These are phyloP conservation scores for Acrocyrtus sp. DNA, from an alignment of 2,888 invertebrate genomes.

Conservation along the genomic window DNA sequence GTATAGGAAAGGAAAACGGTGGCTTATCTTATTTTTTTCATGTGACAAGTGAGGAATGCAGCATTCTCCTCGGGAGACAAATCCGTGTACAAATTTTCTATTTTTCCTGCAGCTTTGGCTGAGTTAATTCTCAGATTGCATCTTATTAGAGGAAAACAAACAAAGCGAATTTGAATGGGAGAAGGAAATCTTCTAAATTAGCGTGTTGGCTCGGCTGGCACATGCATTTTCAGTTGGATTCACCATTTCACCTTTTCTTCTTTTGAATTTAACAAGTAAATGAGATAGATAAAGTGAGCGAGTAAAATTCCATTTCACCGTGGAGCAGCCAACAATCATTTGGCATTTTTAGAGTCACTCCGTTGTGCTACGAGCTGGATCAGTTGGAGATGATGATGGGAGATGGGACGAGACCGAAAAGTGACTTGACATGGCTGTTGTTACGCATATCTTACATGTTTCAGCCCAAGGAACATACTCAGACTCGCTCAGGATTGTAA, in stretches of 20 bases:
- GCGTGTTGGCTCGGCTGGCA: too few relatives aligned
- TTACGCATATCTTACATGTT: background rate
- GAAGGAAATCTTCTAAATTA: too few relatives aligned
- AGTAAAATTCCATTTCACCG: constrained; percentile 34
- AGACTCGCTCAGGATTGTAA: constrained; percentile 19
- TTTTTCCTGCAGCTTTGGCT: too few relatives aligned
- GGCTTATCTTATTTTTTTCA: constrained; percentile 31
- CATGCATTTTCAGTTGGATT: too few relatives aligned
- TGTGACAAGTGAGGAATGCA: constrained; percentile 46
- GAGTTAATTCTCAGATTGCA: constrained; percentile 8
- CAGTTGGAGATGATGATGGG: constrained; percentile 9
- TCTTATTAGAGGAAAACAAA: background rate
- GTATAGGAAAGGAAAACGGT: too few relatives aligned
- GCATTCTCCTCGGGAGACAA: constrained; percentile 27
- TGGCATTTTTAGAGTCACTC: background rate
- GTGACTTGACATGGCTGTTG: background rate
- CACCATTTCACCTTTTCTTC: too few relatives aligned
- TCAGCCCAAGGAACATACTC: background rate
- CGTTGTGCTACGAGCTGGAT: too few relatives aligned
- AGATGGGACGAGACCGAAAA: constrained; percentile 2
- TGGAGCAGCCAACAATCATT: constrained; percentile 1
- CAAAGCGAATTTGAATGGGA: background rate
- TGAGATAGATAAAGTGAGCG: background rate
- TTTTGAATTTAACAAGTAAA: background rate
- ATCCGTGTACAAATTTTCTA: constrained; percentile 27